Base-by-base conservation (phyloP, 1,140 invertebrate species). In the Archegozetes longisetosus region DNA sequence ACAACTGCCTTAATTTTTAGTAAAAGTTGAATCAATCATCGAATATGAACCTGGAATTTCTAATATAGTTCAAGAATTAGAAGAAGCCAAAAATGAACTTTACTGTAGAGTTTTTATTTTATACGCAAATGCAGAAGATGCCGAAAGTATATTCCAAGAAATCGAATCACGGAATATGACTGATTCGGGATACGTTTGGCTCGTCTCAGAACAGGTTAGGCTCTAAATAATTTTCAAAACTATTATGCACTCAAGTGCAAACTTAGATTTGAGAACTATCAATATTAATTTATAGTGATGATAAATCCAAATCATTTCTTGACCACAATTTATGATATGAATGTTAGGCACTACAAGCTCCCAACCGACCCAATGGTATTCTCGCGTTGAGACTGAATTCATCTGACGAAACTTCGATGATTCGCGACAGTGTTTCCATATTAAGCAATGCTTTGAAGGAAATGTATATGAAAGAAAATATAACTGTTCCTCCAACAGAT, bases 61-160 rank as follows among this genome's bases (percentile, higher is more conserved):
- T 48, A 86, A 80, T 57, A 89, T 91, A 66, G 80, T 78, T 12
- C 79, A 85, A 24, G 82, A 87, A 68, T 74, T 93, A 4, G 74
- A 79, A 49, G 84, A 87, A 63, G 83, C 89, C 69, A 84, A 22
- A 28, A 3, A 84, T 71, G 81, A 79, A 65, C 82, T 84, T 32
- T 87, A 91, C 70, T 85, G 90, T 0, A 76, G 91, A 66, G 90
- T 97, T 0, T 90, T 90, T 67, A 79, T 97, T 12, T 79, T 95
- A 73, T 94, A 94, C 75, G 89, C 91, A 17, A 86, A 83, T 47
- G 20, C 27, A 2, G 58, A 60, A 22, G 92, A 96, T 72, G 89
- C 91, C 0, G 80, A 84, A 68, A 80, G 85, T 46, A 91, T 97
- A 70, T 96, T 94, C 73, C 74, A 82, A 60, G 86, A 95, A 75